phyloP scores from a whole-genome alignment of 2,113 vertebrate genomes.

The Scytalopus superciliaris region DNA sequence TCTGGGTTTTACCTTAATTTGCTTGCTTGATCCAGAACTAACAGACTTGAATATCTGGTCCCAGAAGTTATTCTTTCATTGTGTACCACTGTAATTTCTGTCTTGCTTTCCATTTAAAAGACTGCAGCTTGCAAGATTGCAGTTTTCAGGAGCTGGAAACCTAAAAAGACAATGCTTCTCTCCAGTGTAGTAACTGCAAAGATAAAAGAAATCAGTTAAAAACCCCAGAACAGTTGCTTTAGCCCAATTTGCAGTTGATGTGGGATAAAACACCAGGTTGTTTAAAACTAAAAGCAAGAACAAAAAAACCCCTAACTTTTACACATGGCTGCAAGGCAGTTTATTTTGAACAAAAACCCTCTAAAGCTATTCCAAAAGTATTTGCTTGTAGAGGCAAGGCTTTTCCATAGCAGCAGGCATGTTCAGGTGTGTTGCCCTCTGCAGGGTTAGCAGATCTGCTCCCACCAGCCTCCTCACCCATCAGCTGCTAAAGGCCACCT shows the following conservation, averaged over 20 bases:
- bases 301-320: neutral
- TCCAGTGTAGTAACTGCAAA: neutral
- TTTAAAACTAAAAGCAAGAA: neutral
- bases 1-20: conserved; percentile 32
- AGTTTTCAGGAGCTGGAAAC: neutral
- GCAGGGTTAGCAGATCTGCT: neutral
- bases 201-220: conserved; percentile 30
- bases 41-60: neutral
- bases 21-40: conserved; percentile 17
- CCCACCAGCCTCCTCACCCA: neutral
- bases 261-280: neutral
- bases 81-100: neutral
- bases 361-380: conserved; percentile 45
- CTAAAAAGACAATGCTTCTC: neutral
- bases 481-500: neutral
- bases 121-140: neutral
- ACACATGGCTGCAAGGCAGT: conserved; percentile 35
- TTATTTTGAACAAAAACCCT: conserved; percentile 17
- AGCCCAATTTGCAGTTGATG: conserved; percentile 27
- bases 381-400: conserved; percentile 32
- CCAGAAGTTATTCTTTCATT: neutral
- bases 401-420: neutral
- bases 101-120: conserved; percentile 14
- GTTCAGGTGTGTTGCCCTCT: neutral
- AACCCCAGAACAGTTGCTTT: neutral